phyloP scores from a whole-genome alignment of 2,888 invertebrate species.

The Ametastegia equiseti region DNA sequence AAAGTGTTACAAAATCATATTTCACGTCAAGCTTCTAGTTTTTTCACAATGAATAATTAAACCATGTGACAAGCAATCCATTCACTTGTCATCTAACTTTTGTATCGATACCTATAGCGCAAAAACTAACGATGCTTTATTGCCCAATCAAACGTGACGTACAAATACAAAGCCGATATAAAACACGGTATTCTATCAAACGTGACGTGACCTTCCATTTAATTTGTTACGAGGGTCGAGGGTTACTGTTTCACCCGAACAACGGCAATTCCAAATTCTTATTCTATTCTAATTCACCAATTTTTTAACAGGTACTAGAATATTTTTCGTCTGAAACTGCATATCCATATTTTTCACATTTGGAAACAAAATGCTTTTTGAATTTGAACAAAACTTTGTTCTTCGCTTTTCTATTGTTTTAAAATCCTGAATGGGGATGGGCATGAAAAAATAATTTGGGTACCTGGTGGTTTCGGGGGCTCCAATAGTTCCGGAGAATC shows the following conservation, averaged over 20 bases:
- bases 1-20: not conserved
- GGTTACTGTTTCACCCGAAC: not conserved
- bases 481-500: constrained; percentile 53
- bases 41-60: not conserved
- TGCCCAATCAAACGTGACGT: not conserved
- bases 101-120: not conserved
- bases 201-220: not conserved
- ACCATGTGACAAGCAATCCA: not conserved
- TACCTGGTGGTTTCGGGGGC: constrained; percentile 35
- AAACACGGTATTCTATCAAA: not conserved
- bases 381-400: not conserved
- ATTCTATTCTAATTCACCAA: not conserved
- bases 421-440: not conserved
- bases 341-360: too few species aligned
- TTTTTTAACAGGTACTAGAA: not conserved
- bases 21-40: too few species aligned
- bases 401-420: not conserved
- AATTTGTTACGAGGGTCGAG: not conserved
- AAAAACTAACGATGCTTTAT: not conserved
- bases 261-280: not conserved
- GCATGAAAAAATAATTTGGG: not conserved
- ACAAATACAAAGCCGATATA: too few species aligned
- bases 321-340: not conserved
- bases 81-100: not conserved
- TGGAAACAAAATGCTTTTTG: too few species aligned